Conservation (phyloP, 2,113 vertebrate genomes). For the Panthera leo region DNA sequence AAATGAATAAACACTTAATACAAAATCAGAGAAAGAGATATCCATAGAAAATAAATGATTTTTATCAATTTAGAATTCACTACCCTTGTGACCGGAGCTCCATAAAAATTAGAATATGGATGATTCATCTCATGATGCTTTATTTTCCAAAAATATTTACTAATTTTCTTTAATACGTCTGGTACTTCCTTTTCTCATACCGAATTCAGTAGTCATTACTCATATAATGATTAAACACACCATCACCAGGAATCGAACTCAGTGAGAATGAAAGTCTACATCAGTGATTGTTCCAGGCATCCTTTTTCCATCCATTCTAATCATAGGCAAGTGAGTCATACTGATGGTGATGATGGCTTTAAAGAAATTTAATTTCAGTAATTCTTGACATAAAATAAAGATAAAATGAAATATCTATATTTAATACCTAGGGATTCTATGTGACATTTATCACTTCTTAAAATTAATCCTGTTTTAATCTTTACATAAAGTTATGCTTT, state of each 20-base stretch:
- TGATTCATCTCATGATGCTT: not conserved
- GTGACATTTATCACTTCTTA: not conserved
- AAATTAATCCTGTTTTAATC: constrained; percentile 15
- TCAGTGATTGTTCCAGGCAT: not conserved
- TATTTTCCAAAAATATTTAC: constrained; percentile 16
- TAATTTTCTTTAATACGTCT: constrained; percentile 12
- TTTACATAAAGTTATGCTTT: not conserved
- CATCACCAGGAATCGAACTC: not conserved
- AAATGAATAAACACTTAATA: not conserved
- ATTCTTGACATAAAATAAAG: not conserved
- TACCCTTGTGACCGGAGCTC: not conserved
- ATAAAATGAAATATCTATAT: not conserved
- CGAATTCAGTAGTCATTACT: not conserved
- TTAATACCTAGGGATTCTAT: not conserved
- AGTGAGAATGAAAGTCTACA: not conserved
- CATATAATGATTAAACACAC: not conserved
- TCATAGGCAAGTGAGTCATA: not conserved
- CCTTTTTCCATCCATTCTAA: not conserved
- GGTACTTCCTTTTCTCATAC: not conserved
- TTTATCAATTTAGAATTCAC: constrained; percentile 31
- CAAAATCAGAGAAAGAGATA: not conserved
- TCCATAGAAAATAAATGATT: not conserved
- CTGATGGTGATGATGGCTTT: not conserved
- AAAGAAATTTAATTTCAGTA: constrained; percentile 12
- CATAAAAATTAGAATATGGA: not conserved